phyloP scores from a whole-genome alignment of 2,113 vertebrate species.

The Thunnus maccoyii region DNA sequence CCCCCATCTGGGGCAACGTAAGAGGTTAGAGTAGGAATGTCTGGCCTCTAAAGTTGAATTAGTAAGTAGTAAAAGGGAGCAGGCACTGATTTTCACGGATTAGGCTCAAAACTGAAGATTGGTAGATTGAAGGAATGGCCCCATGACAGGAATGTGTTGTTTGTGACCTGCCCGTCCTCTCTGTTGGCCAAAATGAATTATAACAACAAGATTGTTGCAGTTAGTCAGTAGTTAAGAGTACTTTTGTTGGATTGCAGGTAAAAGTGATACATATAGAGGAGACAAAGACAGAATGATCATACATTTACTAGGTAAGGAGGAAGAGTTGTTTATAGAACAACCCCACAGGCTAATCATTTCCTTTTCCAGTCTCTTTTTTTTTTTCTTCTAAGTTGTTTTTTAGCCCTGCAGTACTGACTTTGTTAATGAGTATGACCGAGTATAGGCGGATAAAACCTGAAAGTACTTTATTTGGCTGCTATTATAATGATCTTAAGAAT shows the following conservation, averaged over 20 bases:
- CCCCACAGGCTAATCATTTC: not conserved
- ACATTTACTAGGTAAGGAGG: not conserved
- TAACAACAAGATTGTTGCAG: conserved; percentile 43
- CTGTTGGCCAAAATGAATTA: conserved; percentile 56
- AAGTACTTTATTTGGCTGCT: not conserved
- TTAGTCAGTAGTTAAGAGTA: conserved; percentile 13
- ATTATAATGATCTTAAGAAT: not conserved
- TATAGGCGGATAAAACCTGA: not conserved
- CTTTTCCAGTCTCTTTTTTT: not conserved
- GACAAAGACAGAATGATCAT: not conserved
- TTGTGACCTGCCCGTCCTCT: conserved; percentile 41
- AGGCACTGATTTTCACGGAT: conserved; percentile 73
- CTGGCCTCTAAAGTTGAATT: conserved; percentile 62
- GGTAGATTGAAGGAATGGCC: conserved; percentile 50
- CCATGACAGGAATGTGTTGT: conserved; percentile 65
- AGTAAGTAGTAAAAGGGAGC: conserved; percentile 62
- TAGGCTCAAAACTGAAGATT: conserved; percentile 62
- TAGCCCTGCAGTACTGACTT: not conserved
- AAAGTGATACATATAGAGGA: not conserved
- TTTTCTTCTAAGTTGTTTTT: not conserved
- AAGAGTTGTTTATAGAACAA: conserved; percentile 13
- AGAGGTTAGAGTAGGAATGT: conserved; percentile 66
- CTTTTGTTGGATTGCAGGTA: conserved; percentile 7
- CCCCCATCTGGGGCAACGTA: conserved; percentile 44
- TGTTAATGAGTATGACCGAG: not conserved